A percentile compares a stretch with the other conserved stretches of the same genome.
These are phyloP conservation scores for Isotomurus palustris DNA, from an alignment of 2,888 invertebrate species.

Conservation along the genomic window DNA sequence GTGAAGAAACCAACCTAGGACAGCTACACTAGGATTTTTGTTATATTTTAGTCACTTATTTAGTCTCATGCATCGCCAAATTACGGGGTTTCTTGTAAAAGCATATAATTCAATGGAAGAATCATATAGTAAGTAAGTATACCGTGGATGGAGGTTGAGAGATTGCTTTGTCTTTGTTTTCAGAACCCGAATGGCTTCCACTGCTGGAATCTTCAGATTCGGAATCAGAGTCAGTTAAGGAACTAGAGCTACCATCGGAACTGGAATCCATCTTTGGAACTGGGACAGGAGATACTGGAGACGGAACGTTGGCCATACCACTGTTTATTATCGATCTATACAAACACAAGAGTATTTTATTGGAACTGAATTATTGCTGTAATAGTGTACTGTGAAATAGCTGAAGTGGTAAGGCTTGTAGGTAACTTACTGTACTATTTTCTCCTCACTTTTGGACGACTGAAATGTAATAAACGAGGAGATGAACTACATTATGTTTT, in stretches of 20 bases:
- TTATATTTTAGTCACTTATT: too few species aligned
- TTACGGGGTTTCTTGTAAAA: too few species aligned
- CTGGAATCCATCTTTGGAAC: conserved; percentile 44
- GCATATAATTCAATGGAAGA: too few species aligned
- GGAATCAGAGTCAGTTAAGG: conserved; percentile 40
- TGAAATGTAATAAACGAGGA: conserved; percentile 14
- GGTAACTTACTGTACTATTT: conserved; percentile 39
- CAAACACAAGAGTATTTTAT: not conserved
- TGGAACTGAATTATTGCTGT: not conserved
- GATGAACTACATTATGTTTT: not conserved
- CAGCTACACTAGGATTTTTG: too few species aligned
- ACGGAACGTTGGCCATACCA: conserved; percentile 42
- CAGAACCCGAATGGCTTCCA: conserved; percentile 40
- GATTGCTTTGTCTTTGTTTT: conserved; percentile 29
- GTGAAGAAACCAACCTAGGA: too few species aligned
- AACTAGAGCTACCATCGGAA: conserved; percentile 45
- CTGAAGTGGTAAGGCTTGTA: not conserved
- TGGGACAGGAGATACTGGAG: too few species aligned
- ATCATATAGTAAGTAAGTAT: too few species aligned
- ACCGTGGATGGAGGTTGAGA: too few species aligned
- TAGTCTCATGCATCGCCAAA: too few species aligned
- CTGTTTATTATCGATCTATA: conserved; percentile 37
- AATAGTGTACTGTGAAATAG: not conserved
- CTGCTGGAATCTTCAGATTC: conserved; percentile 46
- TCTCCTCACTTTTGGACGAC: conserved; percentile 45